phyloP scores from a whole-genome alignment of 2,797 vertebrate species.

The Loriculus beryllinus region DNA sequence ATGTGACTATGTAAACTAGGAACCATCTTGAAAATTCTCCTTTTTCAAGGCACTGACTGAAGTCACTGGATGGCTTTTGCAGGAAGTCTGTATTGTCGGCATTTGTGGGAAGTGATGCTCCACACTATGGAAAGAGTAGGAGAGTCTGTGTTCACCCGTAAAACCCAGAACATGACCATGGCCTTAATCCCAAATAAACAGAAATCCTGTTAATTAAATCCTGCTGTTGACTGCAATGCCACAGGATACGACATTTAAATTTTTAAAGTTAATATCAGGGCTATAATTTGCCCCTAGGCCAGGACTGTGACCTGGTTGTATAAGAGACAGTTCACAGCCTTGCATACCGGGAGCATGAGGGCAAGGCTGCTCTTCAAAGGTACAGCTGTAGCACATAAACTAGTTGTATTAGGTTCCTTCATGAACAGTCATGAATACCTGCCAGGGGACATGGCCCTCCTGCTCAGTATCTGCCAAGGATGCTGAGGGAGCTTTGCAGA shows the following conservation, averaged over 20 bases:
- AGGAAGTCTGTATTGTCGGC: background rate
- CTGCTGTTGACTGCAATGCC: background rate
- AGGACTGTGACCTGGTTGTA: background rate
- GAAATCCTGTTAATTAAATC: background rate
- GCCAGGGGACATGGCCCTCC: background rate
- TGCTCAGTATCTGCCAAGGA: background rate
- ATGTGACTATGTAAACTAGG: background rate
- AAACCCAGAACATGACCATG: background rate
- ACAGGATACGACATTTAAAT: background rate
- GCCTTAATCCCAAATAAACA: background rate
- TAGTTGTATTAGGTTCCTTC: background rate
- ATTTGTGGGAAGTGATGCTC: background rate
- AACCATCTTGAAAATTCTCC: background rate
- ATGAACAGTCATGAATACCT: background rate
- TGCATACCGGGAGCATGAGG: background rate
- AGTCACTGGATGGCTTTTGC: background rate
- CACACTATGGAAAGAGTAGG: background rate
- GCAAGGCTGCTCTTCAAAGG: background rate
- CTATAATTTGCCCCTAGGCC: accelerated
- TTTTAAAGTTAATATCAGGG: background rate
- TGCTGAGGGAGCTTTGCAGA: background rate
- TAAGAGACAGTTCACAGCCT: background rate
- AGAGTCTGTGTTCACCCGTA: background rate
- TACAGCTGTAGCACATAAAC: background rate
- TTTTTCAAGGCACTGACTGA: background rate